Percentiles rank a stretch among this genome's conserved stretches.
These are phyloP conservation scores for Betta splendens DNA, from an alignment of 2,797 vertebrate genomes.

Conservation along the genomic window DNA sequence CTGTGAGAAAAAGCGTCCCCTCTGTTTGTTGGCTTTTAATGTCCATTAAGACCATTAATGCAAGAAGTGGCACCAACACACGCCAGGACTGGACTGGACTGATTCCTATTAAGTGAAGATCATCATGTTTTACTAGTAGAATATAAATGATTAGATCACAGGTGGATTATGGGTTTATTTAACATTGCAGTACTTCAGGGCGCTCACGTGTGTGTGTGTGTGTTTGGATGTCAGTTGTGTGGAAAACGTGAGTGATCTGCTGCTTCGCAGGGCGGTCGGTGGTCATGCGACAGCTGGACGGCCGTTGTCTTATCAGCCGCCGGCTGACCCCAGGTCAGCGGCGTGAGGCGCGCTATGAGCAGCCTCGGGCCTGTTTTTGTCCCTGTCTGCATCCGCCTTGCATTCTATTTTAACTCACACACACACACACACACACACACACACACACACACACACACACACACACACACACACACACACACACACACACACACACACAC, in stretches of 20 bases:
- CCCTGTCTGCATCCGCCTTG: constrained; percentile 56
- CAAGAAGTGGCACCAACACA: no score
- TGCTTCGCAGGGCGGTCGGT: constrained; percentile 47
- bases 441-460: constrained; percentile 5
- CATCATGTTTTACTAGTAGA: no score
- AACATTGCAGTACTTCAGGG: no score
- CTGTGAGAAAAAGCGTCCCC: neutral
- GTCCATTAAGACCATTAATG: no score
- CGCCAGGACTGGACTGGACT: no score
- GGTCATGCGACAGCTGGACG: constrained; percentile 43
- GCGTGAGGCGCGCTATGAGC: constrained; percentile 54
- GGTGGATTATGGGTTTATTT: no score
- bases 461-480: constrained; percentile 1
- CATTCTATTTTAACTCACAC: constrained; percentile 32
- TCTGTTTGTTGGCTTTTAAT: neutral
- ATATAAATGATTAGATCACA: no score
- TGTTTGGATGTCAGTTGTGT: neutral
- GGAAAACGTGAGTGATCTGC: constrained; percentile 7
- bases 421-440: neutral
- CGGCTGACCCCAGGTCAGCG: constrained; percentile 62
- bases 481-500: neutral
- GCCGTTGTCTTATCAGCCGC: constrained; percentile 43
- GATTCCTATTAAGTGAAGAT: no score
- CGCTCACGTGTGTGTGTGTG: neutral
- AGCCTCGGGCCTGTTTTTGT: constrained; percentile 62